Conservation (phyloP, 2,888 invertebrate species). For the Agriopis aurantiaria region DNA sequence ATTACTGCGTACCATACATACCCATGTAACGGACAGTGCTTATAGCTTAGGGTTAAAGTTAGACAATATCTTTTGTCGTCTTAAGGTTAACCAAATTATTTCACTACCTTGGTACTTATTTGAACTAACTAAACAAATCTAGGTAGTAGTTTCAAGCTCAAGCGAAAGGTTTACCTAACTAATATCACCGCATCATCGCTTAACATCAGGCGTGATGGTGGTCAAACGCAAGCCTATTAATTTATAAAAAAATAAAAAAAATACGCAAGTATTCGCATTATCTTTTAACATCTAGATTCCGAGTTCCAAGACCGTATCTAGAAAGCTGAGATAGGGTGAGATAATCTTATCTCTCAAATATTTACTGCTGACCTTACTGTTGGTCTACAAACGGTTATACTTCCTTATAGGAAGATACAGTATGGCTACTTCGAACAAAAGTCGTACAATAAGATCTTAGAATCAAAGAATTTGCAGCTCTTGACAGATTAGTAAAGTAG, state of each 20-base stretch:
- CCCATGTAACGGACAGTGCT: too few relatives aligned
- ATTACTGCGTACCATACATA: too few relatives aligned
- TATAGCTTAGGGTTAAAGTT: neutral
- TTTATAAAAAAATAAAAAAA: too few relatives aligned
- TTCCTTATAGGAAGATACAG: conserved; percentile 1
- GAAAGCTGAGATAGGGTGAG: conserved; percentile 19
- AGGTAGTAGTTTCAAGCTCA: conserved; percentile 5
- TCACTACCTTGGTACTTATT: neutral
- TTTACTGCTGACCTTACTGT: conserved; percentile 33
- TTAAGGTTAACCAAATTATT: neutral
- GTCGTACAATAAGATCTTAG: too few relatives aligned
- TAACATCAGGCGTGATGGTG: too few relatives aligned
- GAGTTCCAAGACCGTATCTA: conserved; percentile 22
- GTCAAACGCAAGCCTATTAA: too few relatives aligned
- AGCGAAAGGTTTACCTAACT: conserved; percentile 16
- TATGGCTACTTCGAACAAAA: conserved; percentile 1
- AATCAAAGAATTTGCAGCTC: too few relatives aligned
- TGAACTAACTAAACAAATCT: conserved; percentile 4
- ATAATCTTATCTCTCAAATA: conserved; percentile 38
- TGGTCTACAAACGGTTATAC: neutral
- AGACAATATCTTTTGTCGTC: too few relatives aligned
- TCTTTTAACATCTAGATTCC: conserved; percentile 6
- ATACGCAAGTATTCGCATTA: conserved; percentile 8
- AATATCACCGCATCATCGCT: too few relatives aligned
- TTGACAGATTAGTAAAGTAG: too few relatives aligned